These are phyloP conservation scores for Cyphomyrus discorhynchus DNA, from an alignment of 2,113 vertebrate species.

Conservation along the genomic window DNA sequence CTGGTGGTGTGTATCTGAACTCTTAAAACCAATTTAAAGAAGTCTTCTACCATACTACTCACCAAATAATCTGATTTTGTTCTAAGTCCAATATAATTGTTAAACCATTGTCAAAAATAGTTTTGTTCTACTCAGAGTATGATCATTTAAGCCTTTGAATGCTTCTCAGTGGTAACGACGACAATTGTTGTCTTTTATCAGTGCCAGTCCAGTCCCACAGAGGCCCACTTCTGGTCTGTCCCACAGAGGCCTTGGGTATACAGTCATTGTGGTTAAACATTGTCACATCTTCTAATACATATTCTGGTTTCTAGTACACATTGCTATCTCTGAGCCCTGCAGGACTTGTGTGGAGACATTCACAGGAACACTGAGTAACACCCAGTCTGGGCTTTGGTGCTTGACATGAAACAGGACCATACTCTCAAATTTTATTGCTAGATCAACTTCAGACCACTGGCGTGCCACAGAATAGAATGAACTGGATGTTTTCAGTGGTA, in stretches of 20 bases:
- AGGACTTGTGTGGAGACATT: background rate
- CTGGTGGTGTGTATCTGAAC: background rate
- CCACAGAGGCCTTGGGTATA: background rate
- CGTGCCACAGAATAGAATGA: background rate
- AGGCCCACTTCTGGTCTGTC: too few relatives aligned
- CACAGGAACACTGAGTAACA: background rate
- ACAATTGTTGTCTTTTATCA: background rate
- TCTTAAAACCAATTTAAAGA: background rate
- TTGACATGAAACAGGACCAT: background rate
- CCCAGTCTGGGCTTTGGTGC: background rate
- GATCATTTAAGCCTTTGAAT: background rate
- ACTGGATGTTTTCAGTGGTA: background rate
- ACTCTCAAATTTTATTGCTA: background rate
- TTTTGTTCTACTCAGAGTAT: background rate
- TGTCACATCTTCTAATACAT: background rate
- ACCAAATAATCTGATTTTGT: background rate
- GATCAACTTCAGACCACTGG: background rate
- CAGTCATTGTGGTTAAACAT: background rate
- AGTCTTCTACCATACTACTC: background rate
- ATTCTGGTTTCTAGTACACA: background rate
- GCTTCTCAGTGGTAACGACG: background rate
- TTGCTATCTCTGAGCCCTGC: background rate
- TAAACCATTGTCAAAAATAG: background rate
- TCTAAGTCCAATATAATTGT: background rate
- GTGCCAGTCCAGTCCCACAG: background rate